phyloP scores from a whole-genome alignment of 2,797 vertebrate genomes.

The Molossus alvarezi region DNA sequence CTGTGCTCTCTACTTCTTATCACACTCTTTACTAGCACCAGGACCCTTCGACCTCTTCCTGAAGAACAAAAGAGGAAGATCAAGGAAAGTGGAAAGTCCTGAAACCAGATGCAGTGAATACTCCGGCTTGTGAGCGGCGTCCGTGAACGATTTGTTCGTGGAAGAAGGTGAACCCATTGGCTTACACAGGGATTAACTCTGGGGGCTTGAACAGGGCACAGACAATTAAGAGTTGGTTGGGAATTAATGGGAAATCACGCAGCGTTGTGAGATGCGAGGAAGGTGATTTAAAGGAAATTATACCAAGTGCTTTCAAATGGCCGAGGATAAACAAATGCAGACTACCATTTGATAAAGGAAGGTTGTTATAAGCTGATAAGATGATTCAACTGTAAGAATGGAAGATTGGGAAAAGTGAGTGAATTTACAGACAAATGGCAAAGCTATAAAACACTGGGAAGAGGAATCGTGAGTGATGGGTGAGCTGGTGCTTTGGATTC shows the following conservation, averaged over 20 bases:
- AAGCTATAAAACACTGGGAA: neutral
- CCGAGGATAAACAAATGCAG: neutral
- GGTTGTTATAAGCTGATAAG: neutral
- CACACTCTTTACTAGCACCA: neutral
- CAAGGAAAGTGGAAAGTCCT: neutral
- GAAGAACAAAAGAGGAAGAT: neutral
- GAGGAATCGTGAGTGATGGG: neutral
- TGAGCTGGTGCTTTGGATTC: neutral
- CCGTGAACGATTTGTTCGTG: conserved; percentile 75
- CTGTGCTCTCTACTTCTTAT: neutral
- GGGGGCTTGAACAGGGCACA: neutral
- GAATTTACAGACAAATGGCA: neutral
- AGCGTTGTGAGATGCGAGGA: conserved; percentile 14
- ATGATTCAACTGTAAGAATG: neutral
- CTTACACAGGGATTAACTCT: conserved; percentile 69
- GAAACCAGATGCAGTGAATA: conserved; percentile 46
- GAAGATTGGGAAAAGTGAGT: neutral
- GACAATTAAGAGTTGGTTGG: conserved; percentile 69
- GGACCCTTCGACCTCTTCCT: neutral
- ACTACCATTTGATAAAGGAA: neutral
- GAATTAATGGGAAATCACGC: conserved; percentile 76
- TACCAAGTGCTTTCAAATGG: neutral
- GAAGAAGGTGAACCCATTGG: conserved; percentile 57
- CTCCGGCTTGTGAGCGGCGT: conserved; percentile 28
- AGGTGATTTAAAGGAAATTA: conserved; percentile 51